Evolutionary conservation across 2,888 invertebrate genomes (phyloP), one percentile per base, ranked within the genome.

Genomic region (Phania funesta): DNA sequence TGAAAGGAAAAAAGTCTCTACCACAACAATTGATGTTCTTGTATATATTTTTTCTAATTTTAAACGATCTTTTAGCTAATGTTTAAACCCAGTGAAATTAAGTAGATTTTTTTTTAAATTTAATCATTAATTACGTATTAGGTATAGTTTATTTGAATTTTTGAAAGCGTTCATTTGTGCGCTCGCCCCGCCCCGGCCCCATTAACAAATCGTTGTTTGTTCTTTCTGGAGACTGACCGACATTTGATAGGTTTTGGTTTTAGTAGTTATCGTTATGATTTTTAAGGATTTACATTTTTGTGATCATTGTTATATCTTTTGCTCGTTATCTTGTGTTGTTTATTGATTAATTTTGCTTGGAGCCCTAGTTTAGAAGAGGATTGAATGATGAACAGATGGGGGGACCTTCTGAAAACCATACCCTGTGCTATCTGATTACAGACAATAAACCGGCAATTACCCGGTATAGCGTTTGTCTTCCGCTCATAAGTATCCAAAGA

Each of bases 231-330:
- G 73, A 77, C 81, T 35, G 29, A 35, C 41, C 71, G 82, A 70
- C 74, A 65, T 70, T 60, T 71, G 44, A 29, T 56, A 60, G 70
- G 35, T 70, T 74, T 75, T 58, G 38, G 50, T 73, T 79, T 65
- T 4, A 22, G 9, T 71, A 60, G 46, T 58, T 73, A 52, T 35
- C 41, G 52, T 68, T 60, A 68, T 60, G 65, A 82, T 77, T 78
- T 81, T 68, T 73, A 65, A 46, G 46, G 38, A 38, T 48, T 74
- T 65, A 18, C 9, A 46, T 56, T 77, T 82, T 78, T 78, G 70
- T 78, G 70, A 82, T 82, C 70, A 26, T 82, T 74, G 82, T 82
- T 82, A 74, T 64, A n/a, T 6, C 73, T 74, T 77, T 78, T 56
- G 67, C 62, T 74, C 74, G 77, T 77, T 82, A 78, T 74, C 50